Evolutionary conservation across 2,888 invertebrate genomes (phyloP).

Genomic region (Rhagonycha lutea): DNA sequence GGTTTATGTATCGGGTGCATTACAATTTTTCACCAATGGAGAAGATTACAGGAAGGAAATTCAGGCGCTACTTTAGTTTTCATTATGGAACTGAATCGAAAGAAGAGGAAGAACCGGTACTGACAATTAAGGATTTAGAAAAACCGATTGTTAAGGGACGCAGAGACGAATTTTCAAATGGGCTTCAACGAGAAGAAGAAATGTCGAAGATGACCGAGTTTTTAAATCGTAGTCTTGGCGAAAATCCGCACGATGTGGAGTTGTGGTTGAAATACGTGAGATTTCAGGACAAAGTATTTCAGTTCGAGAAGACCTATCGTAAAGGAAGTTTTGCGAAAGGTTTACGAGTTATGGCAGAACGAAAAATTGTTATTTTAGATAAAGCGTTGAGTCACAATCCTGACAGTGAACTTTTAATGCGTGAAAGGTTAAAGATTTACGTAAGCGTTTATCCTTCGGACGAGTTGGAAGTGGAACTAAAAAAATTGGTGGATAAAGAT

Average conservation of each 20-base stretch:
- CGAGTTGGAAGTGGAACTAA: constrained; percentile 59
- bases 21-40: constrained; percentile 22
- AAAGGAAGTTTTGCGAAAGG: constrained; percentile 55
- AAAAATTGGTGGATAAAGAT: constrained; percentile 57
- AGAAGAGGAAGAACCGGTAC: constrained; percentile 36
- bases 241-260: constrained; percentile 59
- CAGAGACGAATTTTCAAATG: constrained; percentile 32
- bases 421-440: constrained; percentile 56
- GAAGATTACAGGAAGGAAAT: constrained; percentile 38
- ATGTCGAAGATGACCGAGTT: constrained; percentile 58
- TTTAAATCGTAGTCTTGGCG: constrained; percentile 58
- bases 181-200: constrained; percentile 56
- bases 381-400: constrained; percentile 63
- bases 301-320: constrained; percentile 54
- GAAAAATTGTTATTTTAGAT: constrained; percentile 66
- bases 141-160: constrained; percentile 10
- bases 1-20: constrained; percentile 56
- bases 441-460: constrained; percentile 62
- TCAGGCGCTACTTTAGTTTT: constrained; percentile 46
- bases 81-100: constrained; percentile 31
- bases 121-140: constrained; percentile 34
- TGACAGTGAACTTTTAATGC: constrained; percentile 58
- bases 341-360: constrained; percentile 55
- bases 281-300: constrained; percentile 59
- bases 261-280: constrained; percentile 65